Evolutionary conservation across 2,113 vertebrate genomes (phyloP).

Genomic region (Gorsachius goisagi): DNA sequence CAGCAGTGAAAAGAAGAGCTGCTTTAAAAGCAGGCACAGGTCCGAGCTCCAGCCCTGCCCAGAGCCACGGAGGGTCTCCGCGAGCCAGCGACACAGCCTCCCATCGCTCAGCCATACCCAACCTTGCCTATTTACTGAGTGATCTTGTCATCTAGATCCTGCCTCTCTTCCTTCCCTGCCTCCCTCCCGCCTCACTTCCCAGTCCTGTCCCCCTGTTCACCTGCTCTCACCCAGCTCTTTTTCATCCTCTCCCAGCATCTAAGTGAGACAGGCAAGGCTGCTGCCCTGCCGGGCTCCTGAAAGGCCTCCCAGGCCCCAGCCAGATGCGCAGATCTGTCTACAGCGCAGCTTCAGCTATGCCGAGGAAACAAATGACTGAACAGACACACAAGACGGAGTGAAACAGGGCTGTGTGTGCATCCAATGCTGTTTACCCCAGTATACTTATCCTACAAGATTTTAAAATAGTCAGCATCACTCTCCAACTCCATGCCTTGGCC

Average conservation of each 20-base stretch:
- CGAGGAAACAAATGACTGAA: rapidly evolving
- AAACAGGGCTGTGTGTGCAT: neutral
- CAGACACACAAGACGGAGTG: neutral
- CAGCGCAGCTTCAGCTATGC: neutral
- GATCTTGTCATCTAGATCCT: neutral
- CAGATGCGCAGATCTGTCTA: neutral
- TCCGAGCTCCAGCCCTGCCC: neutral
- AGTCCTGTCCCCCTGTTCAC: neutral
- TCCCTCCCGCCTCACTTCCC: neutral
- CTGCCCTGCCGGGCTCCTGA: neutral
- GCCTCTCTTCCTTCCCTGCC: neutral
- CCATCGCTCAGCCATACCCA: neutral
- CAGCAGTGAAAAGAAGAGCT: neutral
- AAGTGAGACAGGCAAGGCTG: neutral
- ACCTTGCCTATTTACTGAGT: neutral
- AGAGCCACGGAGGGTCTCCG: neutral
- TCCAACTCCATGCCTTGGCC: neutral
- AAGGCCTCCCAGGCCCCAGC: neutral
- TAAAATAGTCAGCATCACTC: neutral
- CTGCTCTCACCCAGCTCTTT: neutral
- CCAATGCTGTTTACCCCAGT: neutral
- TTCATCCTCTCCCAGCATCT: neutral
- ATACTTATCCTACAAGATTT: neutral
- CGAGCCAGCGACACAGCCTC: neutral
- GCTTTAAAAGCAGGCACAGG: neutral